A percentile compares a stretch with the other conserved stretches of the same genome.
phyloP scores from a whole-genome alignment of 2,888 invertebrate species.

The Cantharis flavilabris region DNA sequence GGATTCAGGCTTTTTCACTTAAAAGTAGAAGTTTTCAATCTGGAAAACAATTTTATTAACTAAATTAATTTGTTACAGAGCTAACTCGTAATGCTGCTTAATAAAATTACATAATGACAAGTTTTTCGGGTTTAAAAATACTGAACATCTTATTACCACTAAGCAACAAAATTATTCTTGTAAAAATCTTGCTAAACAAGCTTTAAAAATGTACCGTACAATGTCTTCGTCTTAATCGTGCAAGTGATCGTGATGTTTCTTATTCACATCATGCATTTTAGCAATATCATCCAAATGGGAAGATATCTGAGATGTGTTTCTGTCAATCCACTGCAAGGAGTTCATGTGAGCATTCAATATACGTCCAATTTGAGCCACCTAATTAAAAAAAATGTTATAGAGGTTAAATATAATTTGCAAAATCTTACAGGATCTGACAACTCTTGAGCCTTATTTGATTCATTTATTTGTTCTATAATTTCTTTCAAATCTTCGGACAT shows the following conservation, averaged over 20 bases:
- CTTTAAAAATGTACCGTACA: neutral
- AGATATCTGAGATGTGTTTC: slow-evolving; percentile 76
- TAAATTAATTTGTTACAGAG: neutral
- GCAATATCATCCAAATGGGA: slow-evolving; percentile 81
- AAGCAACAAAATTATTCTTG: neutral
- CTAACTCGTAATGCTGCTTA: neutral
- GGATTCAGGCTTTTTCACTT: no score
- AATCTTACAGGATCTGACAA: slow-evolving; percentile 79
- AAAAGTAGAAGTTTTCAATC: neutral
- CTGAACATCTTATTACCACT: neutral
- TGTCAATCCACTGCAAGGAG: slow-evolving; percentile 92
- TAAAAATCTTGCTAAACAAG: neutral
- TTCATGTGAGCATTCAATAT: slow-evolving; percentile 97
- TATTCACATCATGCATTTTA: slow-evolving; percentile 68
- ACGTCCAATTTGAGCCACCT: slow-evolving; percentile 90
- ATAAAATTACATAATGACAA: neutral
- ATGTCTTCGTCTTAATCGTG: slow-evolving; percentile 3
- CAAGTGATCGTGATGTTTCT: slow-evolving; percentile 30
- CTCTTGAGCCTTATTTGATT: slow-evolving; percentile 82
- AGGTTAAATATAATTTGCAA: neutral
- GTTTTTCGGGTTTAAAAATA: neutral
- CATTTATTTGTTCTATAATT: slow-evolving; percentile 92
- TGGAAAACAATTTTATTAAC: neutral
- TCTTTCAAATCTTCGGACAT: slow-evolving; percentile 96
- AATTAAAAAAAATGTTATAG: slow-evolving; percentile 43